Conservation (phyloP, 2,888 invertebrate genomes). For the Eupithecia insigniata region DNA sequence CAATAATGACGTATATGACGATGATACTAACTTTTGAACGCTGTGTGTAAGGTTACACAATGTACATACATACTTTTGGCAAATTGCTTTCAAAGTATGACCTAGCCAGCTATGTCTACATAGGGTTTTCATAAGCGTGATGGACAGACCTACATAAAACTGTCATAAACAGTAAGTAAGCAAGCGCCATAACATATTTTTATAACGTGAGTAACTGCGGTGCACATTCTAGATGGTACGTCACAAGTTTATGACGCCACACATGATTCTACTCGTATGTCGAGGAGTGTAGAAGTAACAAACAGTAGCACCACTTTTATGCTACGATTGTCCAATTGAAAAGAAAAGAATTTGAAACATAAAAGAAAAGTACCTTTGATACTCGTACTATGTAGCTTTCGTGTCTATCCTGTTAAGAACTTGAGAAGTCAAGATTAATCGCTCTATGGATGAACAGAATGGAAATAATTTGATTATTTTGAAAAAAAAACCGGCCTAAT, state of each 20-base stretch:
- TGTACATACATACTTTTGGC: not conserved
- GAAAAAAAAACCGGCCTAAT: too few species aligned
- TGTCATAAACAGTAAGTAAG: constrained; percentile 30
- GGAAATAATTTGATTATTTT: too few species aligned
- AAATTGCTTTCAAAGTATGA: not conserved
- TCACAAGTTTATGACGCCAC: constrained; percentile 48
- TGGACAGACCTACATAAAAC: constrained; percentile 28
- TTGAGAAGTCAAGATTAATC: too few species aligned
- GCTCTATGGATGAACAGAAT: too few species aligned
- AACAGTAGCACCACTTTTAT: constrained; percentile 10
- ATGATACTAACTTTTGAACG: not conserved
- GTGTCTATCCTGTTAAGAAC: too few species aligned
- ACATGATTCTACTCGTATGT: constrained; percentile 53
- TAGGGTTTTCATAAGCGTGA: constrained; percentile 24
- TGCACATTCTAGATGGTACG: constrained; percentile 35
- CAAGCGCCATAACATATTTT: constrained; percentile 31
- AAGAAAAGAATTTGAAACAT: not conserved
- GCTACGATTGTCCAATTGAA: constrained; percentile 44
- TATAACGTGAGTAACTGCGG: constrained; percentile 37
- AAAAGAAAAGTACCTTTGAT: too few species aligned
- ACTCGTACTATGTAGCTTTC: too few species aligned
- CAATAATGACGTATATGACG: not conserved
- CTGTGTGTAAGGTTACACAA: not conserved
- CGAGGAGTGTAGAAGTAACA: not conserved
- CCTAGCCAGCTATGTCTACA: constrained; percentile 10